A percentile compares a stretch with the other conserved stretches of the same genome.
Conservation (phyloP, 2,888 invertebrate genomes). For the Galeruca laticollis region DNA sequence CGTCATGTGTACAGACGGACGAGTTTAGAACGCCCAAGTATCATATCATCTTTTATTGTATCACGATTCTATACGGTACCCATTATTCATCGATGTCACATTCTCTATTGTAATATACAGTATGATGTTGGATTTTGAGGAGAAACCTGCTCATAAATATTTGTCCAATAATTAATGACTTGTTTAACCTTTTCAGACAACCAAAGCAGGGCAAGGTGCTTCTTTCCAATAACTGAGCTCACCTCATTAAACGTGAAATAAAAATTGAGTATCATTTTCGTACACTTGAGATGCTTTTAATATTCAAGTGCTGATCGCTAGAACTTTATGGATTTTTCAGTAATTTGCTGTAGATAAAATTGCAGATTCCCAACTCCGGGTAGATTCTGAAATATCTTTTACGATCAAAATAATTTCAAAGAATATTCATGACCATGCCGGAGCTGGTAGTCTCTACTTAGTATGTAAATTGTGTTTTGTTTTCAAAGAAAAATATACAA, state of each 20-base stretch:
- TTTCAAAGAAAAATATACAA: conserved; percentile 31
- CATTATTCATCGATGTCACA: no score
- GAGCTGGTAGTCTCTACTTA: conserved; percentile 29
- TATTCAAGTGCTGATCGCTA: neutral
- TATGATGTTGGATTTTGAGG: no score
- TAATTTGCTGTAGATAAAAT: conserved; percentile 1
- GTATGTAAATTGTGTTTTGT: conserved; percentile 37
- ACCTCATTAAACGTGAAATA: neutral
- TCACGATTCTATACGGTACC: no score
- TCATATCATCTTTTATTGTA: no score
- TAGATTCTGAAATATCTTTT: conserved; percentile 26
- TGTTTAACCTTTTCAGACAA: no score
- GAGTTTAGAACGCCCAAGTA: no score
- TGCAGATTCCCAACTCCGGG: conserved; percentile 18
- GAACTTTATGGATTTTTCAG: neutral
- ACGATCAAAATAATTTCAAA: conserved; percentile 28
- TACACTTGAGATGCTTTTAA: neutral
- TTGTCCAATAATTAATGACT: no score
- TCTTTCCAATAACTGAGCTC: no score
- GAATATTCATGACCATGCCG: conserved; percentile 32
- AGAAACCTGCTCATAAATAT: no score
- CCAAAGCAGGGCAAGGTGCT: no score
- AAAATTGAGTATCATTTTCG: neutral
- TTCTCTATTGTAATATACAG: no score
- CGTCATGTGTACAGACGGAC: no score